Percentiles rank a stretch among this genome's conserved stretches.
Conservation (phyloP, 1,140 invertebrate species). For the Amyelois transitella region DNA sequence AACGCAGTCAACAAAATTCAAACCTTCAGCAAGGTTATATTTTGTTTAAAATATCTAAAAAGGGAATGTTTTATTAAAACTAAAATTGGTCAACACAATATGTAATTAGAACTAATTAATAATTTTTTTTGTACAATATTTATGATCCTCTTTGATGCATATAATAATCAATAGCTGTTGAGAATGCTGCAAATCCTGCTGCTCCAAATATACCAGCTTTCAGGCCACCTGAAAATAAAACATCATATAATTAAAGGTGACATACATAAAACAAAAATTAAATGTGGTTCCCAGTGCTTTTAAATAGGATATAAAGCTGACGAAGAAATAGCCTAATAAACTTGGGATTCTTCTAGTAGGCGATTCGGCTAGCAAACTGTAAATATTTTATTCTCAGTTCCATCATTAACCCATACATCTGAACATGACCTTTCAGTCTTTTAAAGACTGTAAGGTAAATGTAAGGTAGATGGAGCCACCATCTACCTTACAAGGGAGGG, state of each 20-base stretch:
- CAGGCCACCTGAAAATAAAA: conserved; percentile 86
- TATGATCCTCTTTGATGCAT: conserved; percentile 77
- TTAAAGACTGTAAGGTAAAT: neutral
- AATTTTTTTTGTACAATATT: conserved; percentile 8
- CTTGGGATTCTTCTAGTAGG: too few species aligned
- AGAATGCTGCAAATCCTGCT: conserved; percentile 96
- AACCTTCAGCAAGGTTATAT: too few species aligned
- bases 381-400: neutral
- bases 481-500: too few species aligned
- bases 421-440: too few species aligned
- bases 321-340: neutral
- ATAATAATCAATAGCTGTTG: conserved; percentile 96
- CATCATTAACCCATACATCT: too few species aligned
- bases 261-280: neutral
- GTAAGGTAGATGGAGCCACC: too few species aligned
- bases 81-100: neutral
- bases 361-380: neutral
- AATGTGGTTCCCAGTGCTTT: neutral
- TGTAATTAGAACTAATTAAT: conserved; percentile 1
- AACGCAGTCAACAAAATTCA: too few species aligned
- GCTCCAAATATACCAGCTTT: conserved; percentile 94
- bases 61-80: too few species aligned
- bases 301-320: neutral
- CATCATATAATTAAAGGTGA: conserved; percentile 14
- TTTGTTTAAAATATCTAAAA: too few species aligned